Evolutionary conservation across 2,888 invertebrate species (phyloP), one percentile per base, ranked within the genome.

Genomic region (Peribatodes rhomboidaria): DNA sequence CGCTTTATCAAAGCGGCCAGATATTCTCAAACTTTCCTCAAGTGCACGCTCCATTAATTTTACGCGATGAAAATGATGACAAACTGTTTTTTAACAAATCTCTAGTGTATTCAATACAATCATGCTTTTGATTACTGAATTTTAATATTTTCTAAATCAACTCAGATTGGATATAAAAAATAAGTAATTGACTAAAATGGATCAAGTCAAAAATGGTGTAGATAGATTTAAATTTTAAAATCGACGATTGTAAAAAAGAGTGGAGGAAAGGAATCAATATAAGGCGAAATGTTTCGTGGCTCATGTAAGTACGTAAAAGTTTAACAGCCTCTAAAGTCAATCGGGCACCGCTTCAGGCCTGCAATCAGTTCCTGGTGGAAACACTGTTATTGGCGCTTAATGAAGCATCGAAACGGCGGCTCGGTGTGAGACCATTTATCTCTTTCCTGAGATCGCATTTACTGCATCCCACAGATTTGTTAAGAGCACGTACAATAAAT

Each of bases 311-410:
- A 18, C 10, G 41, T 41, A 14, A 37, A 53, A 52, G 61, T 54
- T 61, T 61, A 39, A 61, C 18, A 61, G 18, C 39, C 37, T 2
- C 47, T 47, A 37, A 22, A 14, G 9, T 18, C 11, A 44, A 8
- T 16, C 44, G 35, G 50, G 11, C 3, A n/a, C 9, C 37, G 54
- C 61, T 54, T 37, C 47, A 47, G 46, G 42, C 56, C 20, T 42
- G 37, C 50, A 56, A 62, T 69, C 65, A 69, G 65, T 71, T 71
- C 35, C 58, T 58, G 56, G 44, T 67, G 41, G 62, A 63, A 71
- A 69, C 68, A 65, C 65, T 63, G 67, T 61, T 59, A 65, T 60
- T 65, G 49, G 41, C 53, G 42, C 42, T 65, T 67, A 65, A 63
- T 71, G 63, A 49, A 33, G 39, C 59, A 39, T 49, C 61, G 59